Percentiles rank a stretch among this genome's conserved stretches.
Evolutionary conservation across 2,797 vertebrate species (phyloP).

Genomic region (Parauchenoglanis ngamensis): DNA sequence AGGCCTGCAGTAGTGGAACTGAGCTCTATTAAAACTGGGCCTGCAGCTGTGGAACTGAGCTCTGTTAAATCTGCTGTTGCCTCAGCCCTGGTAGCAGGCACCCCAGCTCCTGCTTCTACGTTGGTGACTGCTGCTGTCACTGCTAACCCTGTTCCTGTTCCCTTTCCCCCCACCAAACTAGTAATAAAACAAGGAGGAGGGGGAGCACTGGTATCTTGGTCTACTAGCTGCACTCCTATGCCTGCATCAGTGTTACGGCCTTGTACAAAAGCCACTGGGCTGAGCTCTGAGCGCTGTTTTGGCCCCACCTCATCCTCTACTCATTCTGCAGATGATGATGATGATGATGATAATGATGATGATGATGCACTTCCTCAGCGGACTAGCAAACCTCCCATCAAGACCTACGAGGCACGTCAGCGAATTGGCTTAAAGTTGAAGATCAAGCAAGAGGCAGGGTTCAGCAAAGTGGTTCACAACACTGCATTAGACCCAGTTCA

Average conservation of each 20-base stretch:
- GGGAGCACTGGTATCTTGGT: conserved; percentile 85
- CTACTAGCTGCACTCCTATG: conserved; percentile 74
- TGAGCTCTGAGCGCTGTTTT: conserved; percentile 59
- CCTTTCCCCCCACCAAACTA: conserved; percentile 82
- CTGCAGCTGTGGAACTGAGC: conserved; percentile 34
- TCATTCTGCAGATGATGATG: conserved; percentile 77
- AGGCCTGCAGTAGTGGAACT: conserved; percentile 61
- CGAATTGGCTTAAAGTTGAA: conserved; percentile 92
- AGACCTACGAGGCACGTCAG: conserved; percentile 92
- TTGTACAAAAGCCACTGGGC: conserved; percentile 56
- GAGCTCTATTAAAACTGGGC: conserved; percentile 49
- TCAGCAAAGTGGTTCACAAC: conserved; percentile 94
- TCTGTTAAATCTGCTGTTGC: conserved; percentile 33
- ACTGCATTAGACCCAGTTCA: conserved; percentile 91
- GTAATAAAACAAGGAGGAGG: conserved; percentile 89
- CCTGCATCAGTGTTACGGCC: conserved; percentile 59
- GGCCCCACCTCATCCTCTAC: conserved; percentile 60
- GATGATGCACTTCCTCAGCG: conserved; percentile 86
- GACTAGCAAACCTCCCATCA: conserved; percentile 88
- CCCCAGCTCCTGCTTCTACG: conserved; percentile 50
- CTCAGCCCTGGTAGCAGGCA: conserved; percentile 25
- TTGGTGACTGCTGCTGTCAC: conserved; percentile 30
- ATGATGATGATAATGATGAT: conserved; percentile 77
- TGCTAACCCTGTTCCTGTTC: conserved; percentile 58
- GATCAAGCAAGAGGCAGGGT: conserved; percentile 93